Base-by-base conservation (phyloP, 1,140 invertebrate genomes). In the Musca vetustissima region DNA sequence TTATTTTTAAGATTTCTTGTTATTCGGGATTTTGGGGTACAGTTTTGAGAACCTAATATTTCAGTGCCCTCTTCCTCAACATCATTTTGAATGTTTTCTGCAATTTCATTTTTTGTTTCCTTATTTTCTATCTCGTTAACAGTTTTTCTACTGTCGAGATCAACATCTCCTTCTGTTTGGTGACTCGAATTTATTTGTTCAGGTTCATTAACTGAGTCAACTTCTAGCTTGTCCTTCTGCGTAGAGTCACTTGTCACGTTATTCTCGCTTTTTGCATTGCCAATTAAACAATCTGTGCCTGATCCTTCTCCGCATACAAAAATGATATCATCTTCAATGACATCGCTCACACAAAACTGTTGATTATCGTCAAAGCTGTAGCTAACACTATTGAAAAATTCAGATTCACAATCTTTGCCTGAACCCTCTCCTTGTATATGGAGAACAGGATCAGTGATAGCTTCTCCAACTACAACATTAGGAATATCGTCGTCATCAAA, bases 301-400 rank as follows among this genome's bases (percentile, higher is more conserved):
- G 85, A 88, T 9, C 92, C 92, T 75, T 89, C 87, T 1, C 92
- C 92, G 53, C 85, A 86, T 3, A 93, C 84, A 73, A 89, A 81
- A 85, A 92, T 87, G 1, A 92, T 74, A 24, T 89, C 88, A 76
- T 93, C 92, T 80, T 91, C 90, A 66, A 93, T 90, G 21, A 84
- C 85, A 74, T 90, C 89, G 55, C 89, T 83, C 22, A 90, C 84
- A 1, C 85, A 81, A 48, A 82, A 80, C 28, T 75, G 71, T 53
- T 72, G 69, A 2, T 73, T 70, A 13, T 70, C 64, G 11, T 64
- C 68, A 25, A 61, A 19, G 66, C 67, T 61, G 66, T 71, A 57
- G 36, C 65, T 66, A 69, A 57, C 71, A 13, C 11, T 2, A 43
- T 43, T 43, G 11, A 43, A 43, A 43, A 43, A 43, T 43, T 11